A percentile compares a stretch with the other conserved stretches of the same genome.
phyloP scores from a whole-genome alignment of 2,888 invertebrate genomes.

The Shargacucullia verbasci region DNA sequence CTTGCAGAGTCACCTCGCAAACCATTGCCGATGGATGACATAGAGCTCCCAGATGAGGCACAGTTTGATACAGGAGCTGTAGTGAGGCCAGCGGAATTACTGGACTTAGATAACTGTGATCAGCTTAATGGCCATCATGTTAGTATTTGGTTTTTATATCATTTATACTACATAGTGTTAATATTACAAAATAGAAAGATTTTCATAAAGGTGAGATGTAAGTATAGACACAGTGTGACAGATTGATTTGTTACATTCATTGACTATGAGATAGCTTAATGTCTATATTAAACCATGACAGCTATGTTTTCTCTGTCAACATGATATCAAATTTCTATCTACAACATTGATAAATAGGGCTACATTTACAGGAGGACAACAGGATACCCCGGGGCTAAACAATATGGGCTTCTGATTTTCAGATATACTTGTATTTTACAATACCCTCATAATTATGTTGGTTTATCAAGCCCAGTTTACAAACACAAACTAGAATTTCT shows the following conservation, averaged over 20 bases:
- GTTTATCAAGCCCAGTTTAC: too few species aligned
- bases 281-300: neutral
- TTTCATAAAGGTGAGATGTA: neutral
- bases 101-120: slow-evolving; percentile 86
- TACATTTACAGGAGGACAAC: too few species aligned
- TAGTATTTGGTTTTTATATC: slow-evolving; percentile 57
- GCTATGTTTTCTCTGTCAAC: too few species aligned
- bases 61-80: slow-evolving; percentile 91
- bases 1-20: slow-evolving; percentile 93
- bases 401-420: too few species aligned
- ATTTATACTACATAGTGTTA: neutral
- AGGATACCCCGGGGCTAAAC: too few species aligned
- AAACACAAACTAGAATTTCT: slow-evolving; percentile 11
- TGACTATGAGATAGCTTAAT: neutral
- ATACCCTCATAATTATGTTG: too few species aligned
- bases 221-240: neutral
- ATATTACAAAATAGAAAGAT: too few species aligned
- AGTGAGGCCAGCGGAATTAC: slow-evolving; percentile 90
- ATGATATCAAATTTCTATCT: too few species aligned
- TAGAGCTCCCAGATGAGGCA: slow-evolving; percentile 88
- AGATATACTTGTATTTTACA: too few species aligned
- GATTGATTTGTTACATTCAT: neutral
- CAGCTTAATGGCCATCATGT: slow-evolving; percentile 89
- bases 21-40: slow-evolving; percentile 90
- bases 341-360: too few species aligned